These are phyloP conservation scores for Neoascia interrupta DNA, from an alignment of 2,888 invertebrate species.

Conservation along the genomic window DNA sequence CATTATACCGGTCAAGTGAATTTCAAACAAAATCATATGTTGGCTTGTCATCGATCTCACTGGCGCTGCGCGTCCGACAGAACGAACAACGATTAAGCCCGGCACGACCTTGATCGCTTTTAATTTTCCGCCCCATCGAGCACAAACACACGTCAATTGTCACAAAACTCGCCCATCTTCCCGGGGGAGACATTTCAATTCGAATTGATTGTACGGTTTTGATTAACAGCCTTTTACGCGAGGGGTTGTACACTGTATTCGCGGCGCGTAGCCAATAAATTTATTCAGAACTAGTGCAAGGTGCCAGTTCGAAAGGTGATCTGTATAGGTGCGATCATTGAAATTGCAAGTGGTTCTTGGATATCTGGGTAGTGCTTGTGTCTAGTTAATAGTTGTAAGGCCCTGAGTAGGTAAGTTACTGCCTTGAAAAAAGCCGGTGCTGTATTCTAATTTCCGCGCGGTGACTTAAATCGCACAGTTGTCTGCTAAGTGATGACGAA, in stretches of 20 bases:
- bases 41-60: slow-evolving; percentile 21
- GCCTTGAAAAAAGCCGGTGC: too few species aligned
- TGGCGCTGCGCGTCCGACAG: background rate
- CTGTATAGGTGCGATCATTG: slow-evolving; percentile 10
- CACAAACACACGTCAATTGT: slow-evolving; percentile 44
- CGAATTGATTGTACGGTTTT: slow-evolving; percentile 20
- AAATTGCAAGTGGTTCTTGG: slow-evolving; percentile 37
- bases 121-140: slow-evolving; percentile 66
- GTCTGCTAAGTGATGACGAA: slow-evolving; percentile 31
- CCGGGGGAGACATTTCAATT: slow-evolving; percentile 12
- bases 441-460: background rate
- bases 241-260: too few species aligned
- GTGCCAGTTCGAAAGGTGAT: slow-evolving; percentile 22
- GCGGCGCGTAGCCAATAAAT: background rate
- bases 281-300: slow-evolving; percentile 8
- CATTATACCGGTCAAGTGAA: slow-evolving; percentile 20
- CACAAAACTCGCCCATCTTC: slow-evolving; percentile 44
- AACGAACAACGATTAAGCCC: background rate
- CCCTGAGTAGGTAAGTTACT: too few species aligned
- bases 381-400: background rate
- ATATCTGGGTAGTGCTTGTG: too few species aligned
- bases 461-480: background rate
- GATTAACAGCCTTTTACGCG: too few species aligned
- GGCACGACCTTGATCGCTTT: slow-evolving; percentile 62
- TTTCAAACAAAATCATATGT: slow-evolving; percentile 15